Evolutionary conservation across 53 echinoderm and acorn worm genomes (phyloP).

Genomic region (Hippasteria phrygiana): DNA sequence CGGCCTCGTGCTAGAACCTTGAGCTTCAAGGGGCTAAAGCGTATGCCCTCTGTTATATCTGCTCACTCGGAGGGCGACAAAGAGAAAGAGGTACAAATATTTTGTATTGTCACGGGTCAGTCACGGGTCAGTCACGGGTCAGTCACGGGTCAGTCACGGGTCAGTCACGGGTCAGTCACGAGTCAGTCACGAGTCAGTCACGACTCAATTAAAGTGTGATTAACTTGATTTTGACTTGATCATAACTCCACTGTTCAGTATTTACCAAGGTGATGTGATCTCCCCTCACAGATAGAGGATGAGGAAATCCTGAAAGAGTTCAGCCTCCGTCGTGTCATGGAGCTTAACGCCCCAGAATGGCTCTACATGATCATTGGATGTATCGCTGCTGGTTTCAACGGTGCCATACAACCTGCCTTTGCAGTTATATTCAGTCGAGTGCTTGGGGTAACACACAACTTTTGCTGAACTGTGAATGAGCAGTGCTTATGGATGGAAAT

Average conservation of each 20-base stretch:
- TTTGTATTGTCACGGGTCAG: no score
- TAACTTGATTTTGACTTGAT: no score
- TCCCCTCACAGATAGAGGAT: conserved; percentile 49
- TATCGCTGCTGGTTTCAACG: conserved; percentile 88
- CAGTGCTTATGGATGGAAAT: no score
- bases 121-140: no score
- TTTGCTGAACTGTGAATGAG: no score
- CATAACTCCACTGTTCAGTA: no score
- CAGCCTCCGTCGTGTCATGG: conserved; percentile 74
- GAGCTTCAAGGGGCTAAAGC: conserved; percentile 29
- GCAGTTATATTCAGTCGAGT: conserved; percentile 89
- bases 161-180: no score
- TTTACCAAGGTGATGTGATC: no score
- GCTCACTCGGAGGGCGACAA: conserved; percentile 45
- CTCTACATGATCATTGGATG: conserved; percentile 78
- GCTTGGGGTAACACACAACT: conserved; percentile 69
- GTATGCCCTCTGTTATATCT: conserved; percentile 2
- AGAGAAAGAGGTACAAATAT: no score
- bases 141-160: no score
- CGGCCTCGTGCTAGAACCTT: background rate
- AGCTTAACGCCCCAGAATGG: conserved; percentile 68
- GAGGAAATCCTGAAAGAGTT: conserved; percentile 63
- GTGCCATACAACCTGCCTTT: conserved; percentile 89
- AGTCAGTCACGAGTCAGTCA: no score
- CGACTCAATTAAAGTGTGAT: no score